Percentiles rank a stretch among this genome's conserved stretches.
These are phyloP conservation scores for Tetranychus urticae DNA, from an alignment of 1,140 invertebrate genomes.

Conservation along the genomic window DNA sequence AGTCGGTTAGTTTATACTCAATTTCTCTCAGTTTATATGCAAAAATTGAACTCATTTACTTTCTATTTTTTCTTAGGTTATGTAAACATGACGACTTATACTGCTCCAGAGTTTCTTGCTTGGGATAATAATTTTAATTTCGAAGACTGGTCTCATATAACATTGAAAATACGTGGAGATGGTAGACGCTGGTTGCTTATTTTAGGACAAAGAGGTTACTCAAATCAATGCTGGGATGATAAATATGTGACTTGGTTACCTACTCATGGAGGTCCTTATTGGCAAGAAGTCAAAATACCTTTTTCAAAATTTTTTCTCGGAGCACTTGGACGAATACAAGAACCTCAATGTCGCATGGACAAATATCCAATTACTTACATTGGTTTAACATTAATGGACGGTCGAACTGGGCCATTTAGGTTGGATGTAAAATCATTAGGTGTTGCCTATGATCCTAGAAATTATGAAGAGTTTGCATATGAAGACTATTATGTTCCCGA, in stretches of 20 bases:
- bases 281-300: slow-evolving; percentile 75
- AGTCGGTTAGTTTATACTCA: neutral
- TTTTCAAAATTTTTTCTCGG: slow-evolving; percentile 72
- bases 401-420: slow-evolving; percentile 47
- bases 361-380: slow-evolving; percentile 40
- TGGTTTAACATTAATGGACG: slow-evolving; percentile 55
- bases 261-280: slow-evolving; percentile 85
- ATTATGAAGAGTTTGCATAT: neutral
- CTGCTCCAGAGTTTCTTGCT: neutral
- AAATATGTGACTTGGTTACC: slow-evolving; percentile 53
- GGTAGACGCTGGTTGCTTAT: slow-evolving; percentile 67
- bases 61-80: neutral
- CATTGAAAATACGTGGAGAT: slow-evolving; percentile 66
- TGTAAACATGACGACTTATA: neutral
- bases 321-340: slow-evolving; percentile 62
- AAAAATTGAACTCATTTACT: neutral
- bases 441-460: slow-evolving; percentile 39
- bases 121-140: neutral
- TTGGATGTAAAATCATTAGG: slow-evolving; percentile 87
- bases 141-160: slow-evolving; percentile 45
- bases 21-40: neutral
- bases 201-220: slow-evolving; percentile 32
- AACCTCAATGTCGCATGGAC: slow-evolving; percentile 39
- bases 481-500: neutral
- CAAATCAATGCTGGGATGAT: slow-evolving; percentile 61